Evolutionary conservation across 35 echinoderm and acorn worm genomes (phyloP).

Genomic region (Acanthaster planci): DNA sequence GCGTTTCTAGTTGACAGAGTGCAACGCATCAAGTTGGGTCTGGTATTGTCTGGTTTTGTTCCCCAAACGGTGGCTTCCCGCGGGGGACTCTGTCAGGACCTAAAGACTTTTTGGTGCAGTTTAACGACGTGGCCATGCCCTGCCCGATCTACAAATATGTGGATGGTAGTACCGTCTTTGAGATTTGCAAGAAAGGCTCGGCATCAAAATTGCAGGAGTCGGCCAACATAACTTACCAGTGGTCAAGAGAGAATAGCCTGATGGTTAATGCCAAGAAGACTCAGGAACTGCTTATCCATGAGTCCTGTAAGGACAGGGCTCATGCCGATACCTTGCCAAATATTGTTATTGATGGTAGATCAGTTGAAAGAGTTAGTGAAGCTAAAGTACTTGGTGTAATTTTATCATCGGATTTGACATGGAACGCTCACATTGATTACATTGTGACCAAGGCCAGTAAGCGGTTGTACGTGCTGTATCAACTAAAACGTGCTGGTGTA

Average conservation of each 20-base stretch:
- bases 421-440: no score
- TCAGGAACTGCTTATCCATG: neutral
- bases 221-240: neutral
- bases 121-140: neutral
- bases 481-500: neutral
- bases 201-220: neutral
- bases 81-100: neutral
- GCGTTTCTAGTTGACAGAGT: neutral
- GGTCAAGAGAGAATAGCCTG: neutral
- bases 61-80: neutral
- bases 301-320: neutral
- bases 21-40: neutral
- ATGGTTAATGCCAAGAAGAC: neutral
- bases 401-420: neutral
- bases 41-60: neutral
- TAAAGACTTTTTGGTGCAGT: neutral
- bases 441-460: no score
- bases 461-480: no score
- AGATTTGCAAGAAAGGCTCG: neutral
- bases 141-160: slow-evolving; percentile 2
- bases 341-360: neutral
- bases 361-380: neutral
- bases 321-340: neutral
- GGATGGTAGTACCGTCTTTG: neutral
- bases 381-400: neutral